Evolutionary conservation across 2,113 vertebrate genomes (phyloP), one percentile per base, ranked within the genome.

Genomic region (Myrmophylax atrothorax): DNA sequence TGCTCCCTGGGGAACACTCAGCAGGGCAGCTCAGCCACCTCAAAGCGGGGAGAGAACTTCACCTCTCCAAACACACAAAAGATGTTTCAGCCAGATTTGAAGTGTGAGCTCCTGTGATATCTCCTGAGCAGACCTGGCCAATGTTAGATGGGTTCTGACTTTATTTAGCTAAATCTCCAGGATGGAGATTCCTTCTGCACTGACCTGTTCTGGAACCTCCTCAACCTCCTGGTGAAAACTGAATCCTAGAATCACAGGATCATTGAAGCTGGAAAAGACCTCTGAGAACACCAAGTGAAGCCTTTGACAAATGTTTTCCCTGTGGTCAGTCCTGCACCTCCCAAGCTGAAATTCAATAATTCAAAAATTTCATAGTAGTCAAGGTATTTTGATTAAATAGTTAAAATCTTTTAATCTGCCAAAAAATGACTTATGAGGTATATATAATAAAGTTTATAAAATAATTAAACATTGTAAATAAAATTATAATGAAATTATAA

Each of bases 111-210:
- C 46, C 31, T 29, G 35, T 49, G 52, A 25, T 29, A 15, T 18
- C 35, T 50, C 63, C 67, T 42, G 35, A 62, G 58, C 63, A 58
- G 42, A 64, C 7, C 49, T 49, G 40, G 24, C 14, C 46, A 15
- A 1, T 1, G 0, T 37, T 47, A 50, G 24, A 18, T 44, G 1
- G 1, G 14, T 35, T 80, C 33, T 52, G 49, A 12, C 17, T 90
- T 78, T 63, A 35, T 68, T 87, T 26, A 80, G 26, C 11, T 46
- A 26, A 35, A 44, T 29, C 46, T 90, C 20, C 53, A 56, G 19
- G 53, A 37, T 31, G 40, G 49, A 29, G n/a, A 6, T 31, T 56
- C 26, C 22, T 67, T 46, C 53, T 80, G 53, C 52, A 44, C 29
- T 88, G 70, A 52, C 18, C 66, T 55, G 1, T 14, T 74, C 55